Evolutionary conservation across 2,888 invertebrate genomes (phyloP).

Genomic region (Cerastis rubricosa): DNA sequence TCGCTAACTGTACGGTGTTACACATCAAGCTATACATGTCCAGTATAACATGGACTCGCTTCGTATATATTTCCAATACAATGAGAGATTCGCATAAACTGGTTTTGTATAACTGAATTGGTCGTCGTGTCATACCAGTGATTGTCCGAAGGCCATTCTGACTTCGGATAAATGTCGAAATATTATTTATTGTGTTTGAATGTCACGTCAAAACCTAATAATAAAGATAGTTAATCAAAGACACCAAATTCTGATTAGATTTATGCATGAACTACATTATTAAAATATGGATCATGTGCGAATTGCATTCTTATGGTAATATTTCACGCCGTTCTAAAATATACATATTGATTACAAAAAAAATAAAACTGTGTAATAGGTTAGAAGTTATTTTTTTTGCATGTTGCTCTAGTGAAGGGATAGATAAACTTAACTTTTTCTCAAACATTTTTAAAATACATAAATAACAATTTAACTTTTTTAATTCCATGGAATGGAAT

Average conservation of each 20-base stretch:
- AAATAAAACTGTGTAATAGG: background rate
- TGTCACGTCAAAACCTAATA: slow-evolving; percentile 66
- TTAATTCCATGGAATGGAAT: too few relatives aligned
- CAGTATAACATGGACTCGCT: too few relatives aligned
- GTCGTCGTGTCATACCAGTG: slow-evolving; percentile 41
- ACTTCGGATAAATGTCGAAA: slow-evolving; percentile 70
- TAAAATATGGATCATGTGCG: slow-evolving; percentile 49
- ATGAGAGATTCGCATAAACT: too few relatives aligned
- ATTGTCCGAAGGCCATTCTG: slow-evolving; percentile 71
- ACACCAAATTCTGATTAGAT: slow-evolving; percentile 34
- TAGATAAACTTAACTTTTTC: background rate
- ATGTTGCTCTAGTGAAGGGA: background rate
- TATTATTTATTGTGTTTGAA: slow-evolving; percentile 72
- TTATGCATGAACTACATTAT: slow-evolving; percentile 38
- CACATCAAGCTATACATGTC: too few relatives aligned
- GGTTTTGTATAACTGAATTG: too few relatives aligned
- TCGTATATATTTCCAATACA: too few relatives aligned
- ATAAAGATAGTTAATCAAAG: slow-evolving; percentile 48
- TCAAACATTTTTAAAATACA: too few relatives aligned
- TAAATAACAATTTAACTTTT: too few relatives aligned
- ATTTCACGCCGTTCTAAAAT: slow-evolving; percentile 23
- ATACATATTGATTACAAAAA: slow-evolving; percentile 27
- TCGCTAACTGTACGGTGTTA: slow-evolving; percentile 46
- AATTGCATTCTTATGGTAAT: slow-evolving; percentile 40
- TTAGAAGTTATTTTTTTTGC: slow-evolving; percentile 2